A percentile compares a stretch with the other conserved stretches of the same genome.
Conservation (phyloP, 1,140 invertebrate species). For the Ooceraea biroi region DNA sequence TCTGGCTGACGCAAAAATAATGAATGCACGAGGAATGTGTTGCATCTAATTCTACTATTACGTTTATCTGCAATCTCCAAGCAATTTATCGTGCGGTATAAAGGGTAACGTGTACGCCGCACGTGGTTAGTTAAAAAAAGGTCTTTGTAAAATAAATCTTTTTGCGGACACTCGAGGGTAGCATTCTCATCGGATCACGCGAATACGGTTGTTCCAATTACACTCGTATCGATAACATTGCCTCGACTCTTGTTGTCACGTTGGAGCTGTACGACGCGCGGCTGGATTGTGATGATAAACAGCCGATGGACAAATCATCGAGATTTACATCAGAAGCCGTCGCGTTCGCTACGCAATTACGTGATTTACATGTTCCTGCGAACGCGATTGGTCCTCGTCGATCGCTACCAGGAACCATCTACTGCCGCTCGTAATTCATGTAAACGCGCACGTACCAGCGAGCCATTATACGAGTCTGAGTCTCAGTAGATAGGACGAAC, state of each 20-base stretch:
- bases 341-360: conserved; percentile 68
- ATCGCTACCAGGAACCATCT: conserved; percentile 20
- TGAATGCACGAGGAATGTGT: not conserved
- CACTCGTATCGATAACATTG: conserved; percentile 42
- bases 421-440: conserved; percentile 46
- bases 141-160: not conserved
- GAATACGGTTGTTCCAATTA: conserved; percentile 25
- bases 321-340: conserved; percentile 69
- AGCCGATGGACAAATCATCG: conserved; percentile 74
- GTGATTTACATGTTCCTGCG: conserved; percentile 67
- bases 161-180: not conserved
- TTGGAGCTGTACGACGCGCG: conserved; percentile 46
- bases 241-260: conserved; percentile 65
- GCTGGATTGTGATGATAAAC: conserved; percentile 70
- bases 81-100: too few species aligned
- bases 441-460: conserved; percentile 35
- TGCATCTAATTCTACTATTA: not conserved
- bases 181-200: not conserved
- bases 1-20: not conserved
- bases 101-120: too few species aligned
- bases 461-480: conserved; percentile 17
- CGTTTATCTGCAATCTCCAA: too few species aligned
- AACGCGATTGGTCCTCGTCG: conserved; percentile 51
- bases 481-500: conserved; percentile 21
- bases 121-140: not conserved